Evolutionary conservation across 2,888 invertebrate species (phyloP).

Genomic region (Patella caerulea): DNA sequence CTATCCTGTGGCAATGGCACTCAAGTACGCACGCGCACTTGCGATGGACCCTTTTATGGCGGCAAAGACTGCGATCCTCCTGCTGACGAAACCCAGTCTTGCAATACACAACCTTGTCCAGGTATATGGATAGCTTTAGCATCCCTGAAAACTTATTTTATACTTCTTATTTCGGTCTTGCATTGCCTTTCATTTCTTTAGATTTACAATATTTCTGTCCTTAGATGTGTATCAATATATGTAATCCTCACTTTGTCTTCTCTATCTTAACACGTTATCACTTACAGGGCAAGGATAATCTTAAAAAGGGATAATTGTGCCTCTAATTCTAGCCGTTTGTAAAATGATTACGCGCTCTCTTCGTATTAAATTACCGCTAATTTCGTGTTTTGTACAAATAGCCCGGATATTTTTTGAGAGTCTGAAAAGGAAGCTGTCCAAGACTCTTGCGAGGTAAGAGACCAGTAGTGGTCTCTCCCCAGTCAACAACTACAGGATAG

Average conservation of each 20-base stretch:
- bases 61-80: slow-evolving; percentile 50
- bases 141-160: neutral
- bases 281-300: too few species aligned
- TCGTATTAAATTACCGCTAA: too few species aligned
- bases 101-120: slow-evolving; percentile 59
- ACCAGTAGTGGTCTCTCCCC: neutral
- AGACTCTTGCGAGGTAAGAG: neutral
- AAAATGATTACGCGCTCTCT: too few species aligned
- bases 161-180: neutral
- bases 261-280: too few species aligned
- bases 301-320: too few species aligned
- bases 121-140: slow-evolving; percentile 36
- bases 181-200: neutral
- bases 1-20: slow-evolving; percentile 59
- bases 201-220: too few species aligned
- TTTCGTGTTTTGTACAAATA: too few species aligned
- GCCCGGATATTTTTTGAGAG: too few species aligned
- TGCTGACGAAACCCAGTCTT: slow-evolving; percentile 42
- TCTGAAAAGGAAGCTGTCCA: too few species aligned
- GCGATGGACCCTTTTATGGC: slow-evolving; percentile 51
- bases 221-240: too few species aligned
- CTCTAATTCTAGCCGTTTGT: too few species aligned
- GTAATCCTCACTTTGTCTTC: too few species aligned
- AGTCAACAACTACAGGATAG: neutral
- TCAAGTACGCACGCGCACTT: slow-evolving; percentile 51